A percentile compares a stretch with the other conserved stretches of the same genome.
phyloP scores from a whole-genome alignment of 1,140 invertebrate genomes.

The Dufourea novaeangliae region DNA sequence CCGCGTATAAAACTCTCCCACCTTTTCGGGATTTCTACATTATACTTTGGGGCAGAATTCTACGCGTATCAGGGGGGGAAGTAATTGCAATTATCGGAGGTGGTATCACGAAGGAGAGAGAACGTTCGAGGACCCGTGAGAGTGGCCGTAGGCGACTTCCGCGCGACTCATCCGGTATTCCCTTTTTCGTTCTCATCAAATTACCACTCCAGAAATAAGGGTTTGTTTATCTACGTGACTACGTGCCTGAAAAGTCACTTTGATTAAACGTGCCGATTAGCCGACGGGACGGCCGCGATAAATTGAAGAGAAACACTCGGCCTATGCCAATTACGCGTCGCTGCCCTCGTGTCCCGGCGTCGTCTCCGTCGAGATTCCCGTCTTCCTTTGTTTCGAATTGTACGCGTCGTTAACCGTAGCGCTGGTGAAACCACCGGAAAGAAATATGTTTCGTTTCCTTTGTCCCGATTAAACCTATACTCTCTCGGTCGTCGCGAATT shows the following conservation, averaged over 20 bases:
- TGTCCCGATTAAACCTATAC: constrained; percentile 34
- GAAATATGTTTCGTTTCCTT: constrained; percentile 31
- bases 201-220: constrained; percentile 39
- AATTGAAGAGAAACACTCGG: constrained; percentile 35
- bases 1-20: neutral
- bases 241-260: constrained; percentile 45
- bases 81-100: neutral
- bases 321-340: constrained; percentile 41
- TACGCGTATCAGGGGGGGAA: neutral
- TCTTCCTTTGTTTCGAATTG: neutral
- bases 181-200: constrained; percentile 28
- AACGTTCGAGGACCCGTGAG: neutral
- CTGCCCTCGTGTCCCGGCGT: neutral
- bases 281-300: constrained; percentile 12
- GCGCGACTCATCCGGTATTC: neutral
- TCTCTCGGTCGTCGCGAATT: constrained; percentile 4
- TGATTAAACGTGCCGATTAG: constrained; percentile 54
- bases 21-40: too few relatives aligned
- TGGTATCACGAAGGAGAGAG: neutral
- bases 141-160: too few relatives aligned
- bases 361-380: constrained; percentile 4
- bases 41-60: too few relatives aligned
- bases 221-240: constrained; percentile 53
- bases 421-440: neutral
- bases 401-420: constrained; percentile 30